Percentiles rank a stretch among this genome's conserved stretches.
phyloP scores from a whole-genome alignment of 2,797 vertebrate genomes.

The Molothrus ater region DNA sequence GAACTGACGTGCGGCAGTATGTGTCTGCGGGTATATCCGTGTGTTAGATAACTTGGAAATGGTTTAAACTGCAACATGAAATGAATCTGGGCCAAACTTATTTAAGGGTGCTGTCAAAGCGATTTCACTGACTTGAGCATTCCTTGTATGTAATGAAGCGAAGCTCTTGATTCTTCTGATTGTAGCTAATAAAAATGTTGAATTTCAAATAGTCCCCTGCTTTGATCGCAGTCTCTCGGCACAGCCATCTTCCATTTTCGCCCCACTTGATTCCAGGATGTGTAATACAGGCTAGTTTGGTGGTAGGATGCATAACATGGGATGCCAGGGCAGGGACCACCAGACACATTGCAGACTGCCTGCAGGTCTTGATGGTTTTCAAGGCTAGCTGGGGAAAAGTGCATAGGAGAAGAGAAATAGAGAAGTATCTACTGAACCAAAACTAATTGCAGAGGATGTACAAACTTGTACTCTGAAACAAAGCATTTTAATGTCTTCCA shows the following conservation, averaged over 20 bases:
- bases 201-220: not conserved
- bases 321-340: not conserved
- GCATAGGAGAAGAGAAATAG: not conserved
- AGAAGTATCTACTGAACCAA: not conserved
- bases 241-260: not conserved
- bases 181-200: not conserved
- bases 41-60: not conserved
- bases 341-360: not conserved
- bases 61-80: not conserved
- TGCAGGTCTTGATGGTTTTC: not conserved
- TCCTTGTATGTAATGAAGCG: not conserved
- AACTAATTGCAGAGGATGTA: not conserved
- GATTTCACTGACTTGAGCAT: not conserved
- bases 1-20: fast-evolving
- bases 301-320: not conserved
- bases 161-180: not conserved
- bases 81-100: not conserved
- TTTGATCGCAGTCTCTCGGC: not conserved
- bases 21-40: not conserved
- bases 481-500: not conserved
- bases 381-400: not conserved
- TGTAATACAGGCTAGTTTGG: not conserved
- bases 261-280: not conserved
- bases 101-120: not conserved
- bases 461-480: not conserved